phyloP scores from a whole-genome alignment of 2,113 vertebrate genomes.

The Brienomyrus brachyistius region DNA sequence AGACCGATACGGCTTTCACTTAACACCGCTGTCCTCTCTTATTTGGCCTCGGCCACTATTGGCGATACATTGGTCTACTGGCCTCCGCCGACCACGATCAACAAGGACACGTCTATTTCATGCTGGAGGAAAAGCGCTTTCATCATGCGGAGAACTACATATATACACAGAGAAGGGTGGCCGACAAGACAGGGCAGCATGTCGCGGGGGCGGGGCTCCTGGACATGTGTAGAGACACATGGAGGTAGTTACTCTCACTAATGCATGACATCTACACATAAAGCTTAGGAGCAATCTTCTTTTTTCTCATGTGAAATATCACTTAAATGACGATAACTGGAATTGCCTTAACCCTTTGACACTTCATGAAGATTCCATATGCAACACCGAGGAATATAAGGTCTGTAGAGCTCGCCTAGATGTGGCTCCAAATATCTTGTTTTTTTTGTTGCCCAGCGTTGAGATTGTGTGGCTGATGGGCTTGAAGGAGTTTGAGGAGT shows the following conservation, averaged over 20 bases:
- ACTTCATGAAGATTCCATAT: neutral
- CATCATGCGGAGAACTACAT: slow-evolving; percentile 33
- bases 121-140: slow-evolving; percentile 30
- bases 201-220: neutral
- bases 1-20: neutral
- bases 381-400: neutral
- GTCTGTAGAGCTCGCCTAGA: neutral
- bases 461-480: neutral
- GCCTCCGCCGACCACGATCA: neutral
- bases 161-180: slow-evolving; percentile 15
- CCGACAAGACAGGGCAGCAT: neutral
- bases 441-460: neutral
- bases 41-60: neutral
- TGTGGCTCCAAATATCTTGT: neutral
- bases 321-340: neutral
- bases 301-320: neutral
- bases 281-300: slow-evolving; percentile 13
- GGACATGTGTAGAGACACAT: slow-evolving; percentile 24
- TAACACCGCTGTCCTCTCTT: neutral
- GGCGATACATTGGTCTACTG: neutral
- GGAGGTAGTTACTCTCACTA: slow-evolving; percentile 7
- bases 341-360: slow-evolving; percentile 1
- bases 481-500: neutral
- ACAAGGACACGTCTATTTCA: slow-evolving; percentile 27
- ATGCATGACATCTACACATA: slow-evolving; percentile 3